Percentiles rank a stretch among this genome's conserved stretches.
These are phyloP conservation scores for Drosophila kambysellisi DNA, from an alignment of 2,888 invertebrate species.

Conservation along the genomic window DNA sequence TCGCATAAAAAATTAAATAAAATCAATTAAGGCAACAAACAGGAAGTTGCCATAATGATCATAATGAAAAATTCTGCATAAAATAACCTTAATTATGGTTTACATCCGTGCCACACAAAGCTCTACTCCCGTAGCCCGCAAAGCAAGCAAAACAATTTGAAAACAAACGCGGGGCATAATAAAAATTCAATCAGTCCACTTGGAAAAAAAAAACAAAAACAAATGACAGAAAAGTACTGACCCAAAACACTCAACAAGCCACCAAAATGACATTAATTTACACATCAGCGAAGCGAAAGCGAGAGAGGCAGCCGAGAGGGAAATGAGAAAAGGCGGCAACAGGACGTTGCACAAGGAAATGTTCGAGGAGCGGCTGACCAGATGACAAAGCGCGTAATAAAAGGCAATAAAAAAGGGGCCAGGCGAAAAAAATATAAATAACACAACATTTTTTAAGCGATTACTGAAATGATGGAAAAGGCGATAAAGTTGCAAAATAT, in stretches of 20 bases:
- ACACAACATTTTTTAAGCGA: constrained; percentile 48
- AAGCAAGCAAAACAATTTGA: constrained; percentile 59
- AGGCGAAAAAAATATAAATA: constrained; percentile 23
- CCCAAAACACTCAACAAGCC: constrained; percentile 67
- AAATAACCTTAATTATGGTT: constrained; percentile 79
- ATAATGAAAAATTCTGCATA: constrained; percentile 68
- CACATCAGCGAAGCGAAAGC: constrained; percentile 74
- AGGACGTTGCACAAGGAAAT: constrained; percentile 62
- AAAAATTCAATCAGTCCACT: constrained; percentile 76
- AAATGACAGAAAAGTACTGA: constrained; percentile 54
- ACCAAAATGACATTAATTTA: constrained; percentile 80
- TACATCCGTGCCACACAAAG: constrained; percentile 48
- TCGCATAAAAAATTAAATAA: constrained; percentile 75
- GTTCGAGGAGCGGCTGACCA: constrained; percentile 48
- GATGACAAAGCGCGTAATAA: constrained; percentile 69
- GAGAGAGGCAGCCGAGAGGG: background rate
- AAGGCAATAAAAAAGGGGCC: constrained; percentile 51
- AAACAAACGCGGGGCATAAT: constrained; percentile 61
- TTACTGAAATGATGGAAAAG: constrained; percentile 33
- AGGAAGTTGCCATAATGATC: constrained; percentile 48
- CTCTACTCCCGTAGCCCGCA: constrained; percentile 10
- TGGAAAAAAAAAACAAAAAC: constrained; percentile 29
- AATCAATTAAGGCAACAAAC: constrained; percentile 71
- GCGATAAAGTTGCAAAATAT: constrained; percentile 18
- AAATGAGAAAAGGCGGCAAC: constrained; percentile 22